A percentile compares a stretch with the other conserved stretches of the same genome.
These are phyloP conservation scores for cat (Felis catus) DNA, from an alignment of 2,113 vertebrate genomes.

Conservation along the genomic window DNA sequence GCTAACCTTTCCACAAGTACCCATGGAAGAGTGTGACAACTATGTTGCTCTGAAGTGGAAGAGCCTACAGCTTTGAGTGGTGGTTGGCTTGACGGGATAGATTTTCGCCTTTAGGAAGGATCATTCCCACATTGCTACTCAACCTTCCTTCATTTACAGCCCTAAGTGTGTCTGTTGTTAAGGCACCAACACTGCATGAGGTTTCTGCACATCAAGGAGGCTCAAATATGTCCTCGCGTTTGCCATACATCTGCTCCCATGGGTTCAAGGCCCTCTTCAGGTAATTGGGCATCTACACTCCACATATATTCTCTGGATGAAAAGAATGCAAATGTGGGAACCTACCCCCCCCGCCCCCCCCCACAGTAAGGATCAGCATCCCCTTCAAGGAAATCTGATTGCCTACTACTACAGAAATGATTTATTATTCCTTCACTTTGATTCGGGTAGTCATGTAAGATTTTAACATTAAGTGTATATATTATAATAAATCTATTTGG, in stretches of 20 bases:
- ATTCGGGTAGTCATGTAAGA: not conserved
- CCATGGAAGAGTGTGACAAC: not conserved
- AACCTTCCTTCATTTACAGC: slow-evolving; percentile 8
- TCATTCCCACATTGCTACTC: not conserved
- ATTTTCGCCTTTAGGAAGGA: slow-evolving; percentile 35
- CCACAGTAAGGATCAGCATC: not conserved
- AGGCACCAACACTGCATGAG: not conserved
- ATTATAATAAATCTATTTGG: not conserved
- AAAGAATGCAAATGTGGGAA: not conserved
- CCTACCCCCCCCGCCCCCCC: too few relatives aligned
- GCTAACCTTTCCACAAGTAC: not conserved
- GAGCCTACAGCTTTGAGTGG: not conserved
- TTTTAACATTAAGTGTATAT: not conserved
- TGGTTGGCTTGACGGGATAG: not conserved
- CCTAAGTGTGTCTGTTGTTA: not conserved
- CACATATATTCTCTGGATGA: not conserved
- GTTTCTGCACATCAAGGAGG: not conserved
- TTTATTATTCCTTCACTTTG: slow-evolving; percentile 33
- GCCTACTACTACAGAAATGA: not conserved
- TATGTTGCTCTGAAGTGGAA: not conserved
- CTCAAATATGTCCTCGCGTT: not conserved
- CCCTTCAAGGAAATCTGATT: not conserved
- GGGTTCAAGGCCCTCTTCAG: slow-evolving; percentile 35
- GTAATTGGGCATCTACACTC: not conserved
- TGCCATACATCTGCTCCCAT: not conserved